Percentiles rank a stretch among this genome's conserved stretches.
These are phyloP conservation scores for Xiphorhynchus erythropygius DNA, from an alignment of 2,797 vertebrate species.

Conservation along the genomic window DNA sequence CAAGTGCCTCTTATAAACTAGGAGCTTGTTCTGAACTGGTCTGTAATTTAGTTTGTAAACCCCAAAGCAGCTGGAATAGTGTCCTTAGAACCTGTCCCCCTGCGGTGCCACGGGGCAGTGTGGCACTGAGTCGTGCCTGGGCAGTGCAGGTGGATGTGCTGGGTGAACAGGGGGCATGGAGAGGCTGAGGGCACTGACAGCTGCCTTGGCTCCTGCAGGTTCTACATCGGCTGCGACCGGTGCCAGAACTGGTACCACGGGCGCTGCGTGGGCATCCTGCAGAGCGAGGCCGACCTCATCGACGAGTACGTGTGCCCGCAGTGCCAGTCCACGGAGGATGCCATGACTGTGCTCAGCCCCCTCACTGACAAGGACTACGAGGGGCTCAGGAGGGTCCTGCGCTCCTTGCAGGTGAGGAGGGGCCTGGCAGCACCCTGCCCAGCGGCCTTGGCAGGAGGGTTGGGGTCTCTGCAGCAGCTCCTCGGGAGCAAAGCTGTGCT, in stretches of 20 bases:
- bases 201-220: constrained; percentile 81
- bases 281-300: constrained; percentile 96
- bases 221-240: constrained; percentile 97
- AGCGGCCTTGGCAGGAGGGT: no score
- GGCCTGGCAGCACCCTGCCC: background rate
- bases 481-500: background rate
- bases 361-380: constrained; percentile 97
- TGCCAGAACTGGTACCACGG: constrained; percentile 99
- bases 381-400: constrained; percentile 91
- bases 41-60: constrained; percentile 22
- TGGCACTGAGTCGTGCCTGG: background rate
- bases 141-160: background rate
- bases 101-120: background rate
- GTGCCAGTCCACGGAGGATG: constrained; percentile 97
- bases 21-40: background rate
- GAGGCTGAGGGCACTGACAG: background rate
- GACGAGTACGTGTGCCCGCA: constrained; percentile 97
- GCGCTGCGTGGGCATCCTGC: constrained; percentile 96
- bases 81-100: background rate
- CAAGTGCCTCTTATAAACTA: constrained; percentile 24
- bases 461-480: background rate
- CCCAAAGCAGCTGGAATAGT: background rate
- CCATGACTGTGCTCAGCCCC: constrained; percentile 96
- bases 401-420: constrained; percentile 89
- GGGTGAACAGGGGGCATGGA: background rate